Conservation (phyloP, 2,113 vertebrate genomes). For the Anoplopoma fimbria region DNA sequence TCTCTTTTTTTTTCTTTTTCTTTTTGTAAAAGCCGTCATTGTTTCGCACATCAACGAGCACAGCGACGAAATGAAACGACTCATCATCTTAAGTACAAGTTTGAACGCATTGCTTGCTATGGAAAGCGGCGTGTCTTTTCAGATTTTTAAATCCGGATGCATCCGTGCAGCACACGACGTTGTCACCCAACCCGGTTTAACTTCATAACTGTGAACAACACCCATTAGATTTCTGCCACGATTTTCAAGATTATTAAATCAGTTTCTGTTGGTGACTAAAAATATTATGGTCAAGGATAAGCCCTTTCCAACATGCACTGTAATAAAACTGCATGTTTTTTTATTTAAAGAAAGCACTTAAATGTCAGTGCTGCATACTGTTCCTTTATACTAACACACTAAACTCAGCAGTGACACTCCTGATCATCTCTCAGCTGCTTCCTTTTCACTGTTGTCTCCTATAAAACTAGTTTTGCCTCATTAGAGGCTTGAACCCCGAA, state of each 20-base stretch:
- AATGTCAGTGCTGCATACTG: background rate
- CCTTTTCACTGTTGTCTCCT: background rate
- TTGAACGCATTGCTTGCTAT: background rate
- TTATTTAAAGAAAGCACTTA: background rate
- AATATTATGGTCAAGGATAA: too few relatives aligned
- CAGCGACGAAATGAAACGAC: background rate
- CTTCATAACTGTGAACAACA: background rate
- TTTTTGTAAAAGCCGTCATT: background rate
- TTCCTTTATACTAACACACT: background rate
- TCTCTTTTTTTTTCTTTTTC: background rate
- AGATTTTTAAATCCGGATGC: background rate
- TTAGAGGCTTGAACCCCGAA: conserved; percentile 12
- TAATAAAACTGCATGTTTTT: background rate
- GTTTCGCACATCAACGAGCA: background rate
- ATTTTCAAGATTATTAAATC: background rate
- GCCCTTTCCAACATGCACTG: background rate
- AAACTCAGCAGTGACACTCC: background rate
- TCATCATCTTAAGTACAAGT: background rate
- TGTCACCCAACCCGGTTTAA: background rate
- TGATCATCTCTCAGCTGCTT: background rate
- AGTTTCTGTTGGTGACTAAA: background rate
- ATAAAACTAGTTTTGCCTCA: background rate
- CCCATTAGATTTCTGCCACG: background rate
- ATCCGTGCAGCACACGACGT: background rate
- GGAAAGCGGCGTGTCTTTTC: too few relatives aligned